Evolutionary conservation across 92 coral and sea anemone species (phyloP).

Genomic region (Palythoa heliodiscus): DNA sequence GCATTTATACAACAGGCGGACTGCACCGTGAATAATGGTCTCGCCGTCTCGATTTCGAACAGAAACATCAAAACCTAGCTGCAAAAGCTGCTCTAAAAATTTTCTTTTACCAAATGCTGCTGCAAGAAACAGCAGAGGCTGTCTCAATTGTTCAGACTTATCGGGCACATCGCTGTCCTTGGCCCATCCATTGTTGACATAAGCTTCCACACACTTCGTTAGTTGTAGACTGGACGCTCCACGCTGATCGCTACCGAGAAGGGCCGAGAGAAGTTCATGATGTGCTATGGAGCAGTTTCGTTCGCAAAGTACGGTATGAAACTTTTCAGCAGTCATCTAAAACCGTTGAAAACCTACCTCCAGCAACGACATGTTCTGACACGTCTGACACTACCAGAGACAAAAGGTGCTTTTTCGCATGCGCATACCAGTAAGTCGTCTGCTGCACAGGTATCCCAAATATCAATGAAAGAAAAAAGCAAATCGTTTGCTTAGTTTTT

Average conservation of each 20-base stretch:
- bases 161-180: constrained; percentile 41
- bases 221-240: neutral
- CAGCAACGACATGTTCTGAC: neutral
- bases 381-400: neutral
- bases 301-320: constrained; percentile 30
- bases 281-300: constrained; percentile 16
- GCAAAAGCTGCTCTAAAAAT: constrained; percentile 28
- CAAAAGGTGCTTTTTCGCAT: neutral
- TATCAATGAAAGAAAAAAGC: neutral
- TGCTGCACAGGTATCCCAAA: too few relatives aligned
- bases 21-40: constrained; percentile 27
- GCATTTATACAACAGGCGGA: constrained; percentile 32
- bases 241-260: constrained; percentile 37
- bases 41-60: constrained; percentile 32
- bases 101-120: constrained; percentile 41
- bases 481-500: neutral
- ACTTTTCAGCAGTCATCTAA: constrained; percentile 4
- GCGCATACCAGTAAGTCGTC: neutral
- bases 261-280: constrained; percentile 24
- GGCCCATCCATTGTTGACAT: constrained; percentile 37
- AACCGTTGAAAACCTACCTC: neutral
- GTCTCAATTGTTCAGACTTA: constrained; percentile 13
- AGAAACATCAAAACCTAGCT: constrained; percentile 27
- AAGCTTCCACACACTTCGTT: constrained; percentile 11
- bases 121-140: constrained; percentile 34